Base-by-base conservation (phyloP, 92 coral and sea anemone species). In the Parazoanthus swiftii region DNA sequence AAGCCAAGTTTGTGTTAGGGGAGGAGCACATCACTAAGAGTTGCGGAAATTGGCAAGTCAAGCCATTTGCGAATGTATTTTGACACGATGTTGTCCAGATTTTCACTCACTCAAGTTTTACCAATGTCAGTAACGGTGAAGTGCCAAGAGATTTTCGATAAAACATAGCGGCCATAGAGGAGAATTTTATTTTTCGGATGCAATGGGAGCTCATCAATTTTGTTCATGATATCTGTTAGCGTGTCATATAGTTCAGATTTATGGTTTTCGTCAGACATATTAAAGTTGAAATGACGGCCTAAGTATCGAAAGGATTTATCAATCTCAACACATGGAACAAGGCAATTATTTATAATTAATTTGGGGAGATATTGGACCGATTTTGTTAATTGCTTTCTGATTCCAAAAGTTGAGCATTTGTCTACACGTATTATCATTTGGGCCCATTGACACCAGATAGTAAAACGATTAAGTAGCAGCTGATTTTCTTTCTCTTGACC, bases 401-500 rank as follows among this genome's bases (percentile, higher is more conserved):
- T 86, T 8, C 89, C 89, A 86, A 86, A 86, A 35, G 89, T 71
- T 23, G 23, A 76, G 54, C 89, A 86, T 42, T 76, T 86, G 74
- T 86, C 89, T 39, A 86, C 89, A 23, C 81, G 81, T 56, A 81
- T 81, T 6, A 88, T 58, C 90, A 88, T 81, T 63, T 88, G 66
- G 75, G 88, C 65, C 91, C 89, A 88, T 81, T 74, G 66, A 86
- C 90, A 86, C 90, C 90, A 90, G 73, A 79, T 79, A 38, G 86
- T 74, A 77, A 86, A 90, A 56, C 82, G 85, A 67, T 89, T 85
- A 29, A 89, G 80, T 58, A 89, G 76, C 50, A 56, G 65, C 76
- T 86, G 90, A 78, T 90, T 89, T 85, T 89, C 90, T 21, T 67
- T 54, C 26, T 87, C 81, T 81, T 90, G 91, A 36, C 91, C 85